Percentiles rank a stretch among this genome's conserved stretches.
Conservation (phyloP, 2,113 vertebrate species). For the Dipodomys spectabilis region DNA sequence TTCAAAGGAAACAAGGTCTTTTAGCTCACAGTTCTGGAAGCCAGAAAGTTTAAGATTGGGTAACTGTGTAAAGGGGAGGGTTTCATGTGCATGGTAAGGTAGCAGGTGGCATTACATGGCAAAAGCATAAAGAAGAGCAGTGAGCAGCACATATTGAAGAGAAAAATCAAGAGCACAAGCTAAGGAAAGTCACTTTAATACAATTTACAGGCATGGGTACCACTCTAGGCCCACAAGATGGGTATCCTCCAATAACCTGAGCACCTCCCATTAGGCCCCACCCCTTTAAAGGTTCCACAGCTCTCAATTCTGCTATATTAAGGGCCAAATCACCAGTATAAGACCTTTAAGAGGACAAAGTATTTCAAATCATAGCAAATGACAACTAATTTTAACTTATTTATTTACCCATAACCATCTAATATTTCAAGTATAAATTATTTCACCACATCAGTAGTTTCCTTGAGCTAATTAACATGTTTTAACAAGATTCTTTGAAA, state of each 20-base stretch:
- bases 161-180: not conserved
- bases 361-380: not conserved
- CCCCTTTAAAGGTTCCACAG: not conserved
- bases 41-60: not conserved
- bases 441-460: not conserved
- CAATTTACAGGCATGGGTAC: not conserved
- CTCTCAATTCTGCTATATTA: not conserved
- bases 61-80: not conserved
- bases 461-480: not conserved
- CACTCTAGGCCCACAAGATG: not conserved
- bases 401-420: conserved; percentile 7
- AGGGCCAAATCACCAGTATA: not conserved
- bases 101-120: not conserved
- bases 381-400: not conserved
- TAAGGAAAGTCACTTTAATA: not conserved
- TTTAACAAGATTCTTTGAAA: not conserved
- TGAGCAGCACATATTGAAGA: not conserved
- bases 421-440: not conserved
- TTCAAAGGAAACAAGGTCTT: not conserved
- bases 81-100: not conserved
- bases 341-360: not conserved
- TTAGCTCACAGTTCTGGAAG: not conserved
- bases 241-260: not conserved
- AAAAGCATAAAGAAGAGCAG: not conserved
- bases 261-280: not conserved